These are phyloP conservation scores for Cacatua alba DNA, from an alignment of 2,113 vertebrate species.

Conservation along the genomic window DNA sequence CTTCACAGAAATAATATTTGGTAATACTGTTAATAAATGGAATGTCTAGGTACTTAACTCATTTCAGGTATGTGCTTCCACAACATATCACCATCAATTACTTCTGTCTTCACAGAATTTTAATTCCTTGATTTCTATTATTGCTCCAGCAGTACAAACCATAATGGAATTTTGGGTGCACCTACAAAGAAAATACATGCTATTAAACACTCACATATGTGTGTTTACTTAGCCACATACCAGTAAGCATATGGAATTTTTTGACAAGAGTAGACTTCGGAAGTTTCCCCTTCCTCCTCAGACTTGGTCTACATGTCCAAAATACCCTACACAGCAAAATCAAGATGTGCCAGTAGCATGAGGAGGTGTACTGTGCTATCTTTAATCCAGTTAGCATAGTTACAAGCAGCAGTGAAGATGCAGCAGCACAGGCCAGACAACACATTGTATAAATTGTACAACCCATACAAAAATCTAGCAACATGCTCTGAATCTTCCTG, in stretches of 20 bases:
- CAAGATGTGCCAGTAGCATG: background rate
- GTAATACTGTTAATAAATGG: background rate
- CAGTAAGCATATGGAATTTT: background rate
- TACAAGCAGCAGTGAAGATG: background rate
- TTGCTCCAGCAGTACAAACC: background rate
- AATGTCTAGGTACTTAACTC: background rate
- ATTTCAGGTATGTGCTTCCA: background rate
- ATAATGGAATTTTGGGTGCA: background rate
- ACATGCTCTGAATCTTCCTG: background rate
- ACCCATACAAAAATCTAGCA: background rate
- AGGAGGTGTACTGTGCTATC: background rate
- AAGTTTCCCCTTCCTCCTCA: background rate
- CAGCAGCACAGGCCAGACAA: background rate
- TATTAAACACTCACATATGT: background rate
- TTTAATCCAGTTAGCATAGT: background rate
- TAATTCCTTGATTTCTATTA: background rate
- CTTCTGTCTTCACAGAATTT: background rate
- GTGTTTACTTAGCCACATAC: background rate
- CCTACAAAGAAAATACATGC: background rate
- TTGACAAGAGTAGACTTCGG: background rate
- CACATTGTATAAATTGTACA: background rate
- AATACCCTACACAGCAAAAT: background rate
- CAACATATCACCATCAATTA: background rate
- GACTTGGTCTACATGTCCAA: background rate
- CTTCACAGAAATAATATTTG: background rate